Base-by-base conservation (phyloP, 2,888 invertebrate species). In the Metacarcinus magister region DNA sequence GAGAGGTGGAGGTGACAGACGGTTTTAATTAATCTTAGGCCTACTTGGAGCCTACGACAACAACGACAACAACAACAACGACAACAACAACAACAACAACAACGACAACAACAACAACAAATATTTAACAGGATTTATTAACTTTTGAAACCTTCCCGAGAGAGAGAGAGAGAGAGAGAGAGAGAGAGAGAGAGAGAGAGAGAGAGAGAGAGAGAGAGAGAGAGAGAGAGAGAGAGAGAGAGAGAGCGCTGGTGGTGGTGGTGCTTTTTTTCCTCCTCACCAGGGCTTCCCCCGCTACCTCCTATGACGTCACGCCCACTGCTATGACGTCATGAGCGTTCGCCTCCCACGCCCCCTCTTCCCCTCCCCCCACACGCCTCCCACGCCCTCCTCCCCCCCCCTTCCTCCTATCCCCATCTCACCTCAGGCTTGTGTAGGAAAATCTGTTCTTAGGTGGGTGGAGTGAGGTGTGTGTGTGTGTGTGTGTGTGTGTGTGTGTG, bases 181-280 rank as follows among this genome's bases (percentile, higher is more conserved):
- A 89, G 89, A 89, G 89, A 89, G 89, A 89, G 89, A 89, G 89
- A 32, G 32, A 32, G 32, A 32, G 32, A 32, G 32, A 32, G 32
- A 32, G 32, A 32, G 89, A 32, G 32, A 32, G 89, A 89, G 89
- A 32, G 89, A 89, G 89, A 89, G 89, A 32, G 89, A 89, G 89
- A 89, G 89, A 32, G 89, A 43, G 43, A 43, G 13, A 10, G 90
- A 67, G 67, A 67, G 67, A 67, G 67, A 67, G 67, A 67, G 67
- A 67, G 67, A 67, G 67, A 67, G 67, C 19, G 67, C 7, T 48
- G 48, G 48, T 48, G 48, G 48, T 4, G 48, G 48, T 48, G 4
- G 5, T 60, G 60, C 2, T 13, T 67, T 19, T 67, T 19, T 67
- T 67, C 13, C 16, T 16, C 54, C 67, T 23, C 7, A 23, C 5